phyloP scores from a whole-genome alignment of 23 tunicate genomes.

The Botrylloides violaceus region DNA sequence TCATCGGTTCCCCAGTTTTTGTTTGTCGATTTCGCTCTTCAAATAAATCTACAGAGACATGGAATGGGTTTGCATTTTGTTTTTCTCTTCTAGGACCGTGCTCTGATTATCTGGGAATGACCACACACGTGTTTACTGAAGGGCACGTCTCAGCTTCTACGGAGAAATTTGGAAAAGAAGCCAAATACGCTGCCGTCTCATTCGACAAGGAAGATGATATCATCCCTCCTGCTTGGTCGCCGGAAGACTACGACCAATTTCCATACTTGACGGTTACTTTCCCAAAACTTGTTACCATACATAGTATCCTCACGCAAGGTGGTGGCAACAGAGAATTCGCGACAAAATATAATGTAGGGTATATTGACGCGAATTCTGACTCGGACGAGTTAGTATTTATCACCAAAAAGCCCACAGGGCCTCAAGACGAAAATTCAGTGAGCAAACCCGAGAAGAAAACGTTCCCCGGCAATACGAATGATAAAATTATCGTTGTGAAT shows the following conservation, averaged over 20 bases:
- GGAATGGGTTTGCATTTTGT: too few relatives aligned
- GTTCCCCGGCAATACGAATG: slow-evolving; percentile 51
- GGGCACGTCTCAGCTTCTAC: slow-evolving; percentile 50
- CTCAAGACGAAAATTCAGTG: not conserved
- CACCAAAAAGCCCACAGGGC: not conserved
- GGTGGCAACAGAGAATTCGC: slow-evolving; percentile 63
- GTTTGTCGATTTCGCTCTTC: too few relatives aligned
- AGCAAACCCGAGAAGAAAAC: not conserved
- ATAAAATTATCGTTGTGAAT: slow-evolving; percentile 39
- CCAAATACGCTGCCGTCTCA: slow-evolving; percentile 34
- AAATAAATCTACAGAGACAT: too few relatives aligned
- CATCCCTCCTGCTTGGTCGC: slow-evolving; percentile 49
- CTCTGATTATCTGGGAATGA: slow-evolving; percentile 79
- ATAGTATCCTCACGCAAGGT: slow-evolving; percentile 67
- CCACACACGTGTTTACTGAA: slow-evolving; percentile 31
- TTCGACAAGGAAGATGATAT: not conserved
- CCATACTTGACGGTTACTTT: slow-evolving; percentile 61
- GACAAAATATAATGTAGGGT: slow-evolving; percentile 27
- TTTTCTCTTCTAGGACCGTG: slow-evolving; percentile 38
- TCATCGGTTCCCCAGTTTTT: too few relatives aligned
- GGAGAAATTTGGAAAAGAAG: slow-evolving; percentile 38
- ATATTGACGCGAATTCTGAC: slow-evolving; percentile 24
- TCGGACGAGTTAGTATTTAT: slow-evolving; percentile 6
- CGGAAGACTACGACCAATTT: slow-evolving; percentile 27
- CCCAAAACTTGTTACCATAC: slow-evolving; percentile 22